phyloP scores from a whole-genome alignment of 1,140 invertebrate species.

The Phortica variegata region DNA sequence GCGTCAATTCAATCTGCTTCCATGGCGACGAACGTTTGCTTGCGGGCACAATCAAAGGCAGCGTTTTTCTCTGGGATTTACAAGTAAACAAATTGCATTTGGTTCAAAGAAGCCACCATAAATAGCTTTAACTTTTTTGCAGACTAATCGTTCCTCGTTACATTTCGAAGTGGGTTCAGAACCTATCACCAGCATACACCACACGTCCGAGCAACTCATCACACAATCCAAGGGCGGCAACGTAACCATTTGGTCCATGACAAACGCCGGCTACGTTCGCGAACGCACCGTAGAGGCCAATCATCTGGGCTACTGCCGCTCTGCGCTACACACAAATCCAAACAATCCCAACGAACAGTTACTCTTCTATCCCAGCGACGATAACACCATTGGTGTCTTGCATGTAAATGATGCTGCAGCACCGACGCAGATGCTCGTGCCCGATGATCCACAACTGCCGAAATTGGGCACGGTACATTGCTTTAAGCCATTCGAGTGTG shows the following conservation, averaged over 20 bases:
- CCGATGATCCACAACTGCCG: conserved; percentile 53
- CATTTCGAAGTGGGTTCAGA: conserved; percentile 46
- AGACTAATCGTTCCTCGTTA: conserved; percentile 48
- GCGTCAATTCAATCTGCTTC: conserved; percentile 68
- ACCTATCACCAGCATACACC: conserved; percentile 42
- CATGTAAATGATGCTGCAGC: conserved; percentile 62
- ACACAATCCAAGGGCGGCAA: conserved; percentile 71
- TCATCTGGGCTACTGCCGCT: conserved; percentile 68
- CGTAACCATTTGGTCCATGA: conserved; percentile 66
- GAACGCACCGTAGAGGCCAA: conserved; percentile 61
- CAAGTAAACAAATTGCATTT: conserved; percentile 59
- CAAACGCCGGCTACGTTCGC: conserved; percentile 63
- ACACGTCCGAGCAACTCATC: conserved; percentile 59
- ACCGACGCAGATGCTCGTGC: conserved; percentile 57
- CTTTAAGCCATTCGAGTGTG: conserved; percentile 62
- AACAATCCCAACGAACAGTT: conserved; percentile 61
- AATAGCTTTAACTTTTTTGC: neutral
- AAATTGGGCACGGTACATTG: conserved; percentile 66
- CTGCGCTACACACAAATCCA: conserved; percentile 59
- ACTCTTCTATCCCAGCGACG: conserved; percentile 65
- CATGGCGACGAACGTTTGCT: conserved; percentile 65
- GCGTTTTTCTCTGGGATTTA: conserved; percentile 71
- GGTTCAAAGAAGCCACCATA: conserved; percentile 4
- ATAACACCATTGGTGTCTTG: conserved; percentile 65
- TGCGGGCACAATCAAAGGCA: conserved; percentile 68